Conservation (phyloP, 2,888 invertebrate species). For the Cecidostiba fungosa region DNA sequence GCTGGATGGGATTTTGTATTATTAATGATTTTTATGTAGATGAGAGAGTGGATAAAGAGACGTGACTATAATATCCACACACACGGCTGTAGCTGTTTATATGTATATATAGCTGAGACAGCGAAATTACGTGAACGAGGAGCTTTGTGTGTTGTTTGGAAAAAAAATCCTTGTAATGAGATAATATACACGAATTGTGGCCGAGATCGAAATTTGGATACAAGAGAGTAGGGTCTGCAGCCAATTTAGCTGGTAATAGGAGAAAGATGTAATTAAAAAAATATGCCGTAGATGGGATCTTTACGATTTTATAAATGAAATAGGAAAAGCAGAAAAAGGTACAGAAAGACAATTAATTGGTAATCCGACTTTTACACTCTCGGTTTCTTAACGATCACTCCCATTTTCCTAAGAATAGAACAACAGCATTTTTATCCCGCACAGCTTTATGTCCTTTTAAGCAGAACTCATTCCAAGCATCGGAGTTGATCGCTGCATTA, state of each 20-base stretch:
- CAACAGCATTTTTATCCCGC: background rate
- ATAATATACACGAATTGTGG: background rate
- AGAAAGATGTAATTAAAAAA: background rate
- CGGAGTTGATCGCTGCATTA: background rate
- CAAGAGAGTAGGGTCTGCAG: background rate
- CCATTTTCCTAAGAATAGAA: conserved; percentile 13
- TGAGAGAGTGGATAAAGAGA: conserved; percentile 4
- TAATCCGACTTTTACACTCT: background rate
- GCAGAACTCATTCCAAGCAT: background rate
- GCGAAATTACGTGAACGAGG: background rate
- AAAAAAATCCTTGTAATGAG: background rate
- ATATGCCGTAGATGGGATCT: background rate
- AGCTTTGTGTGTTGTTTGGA: background rate
- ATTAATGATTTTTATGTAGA: conserved; percentile 39
- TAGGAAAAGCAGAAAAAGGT: too few relatives aligned
- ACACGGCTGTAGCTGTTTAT: background rate
- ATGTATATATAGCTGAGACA: too few relatives aligned
- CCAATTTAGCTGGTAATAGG: background rate
- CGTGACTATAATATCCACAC: background rate
- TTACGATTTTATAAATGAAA: background rate
- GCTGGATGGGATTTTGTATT: conserved; percentile 22
- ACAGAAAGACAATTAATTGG: background rate
- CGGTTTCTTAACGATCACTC: conserved; percentile 2
- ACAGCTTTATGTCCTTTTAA: background rate
- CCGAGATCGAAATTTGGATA: conserved; percentile 18